Evolutionary conservation across 2,888 invertebrate species (phyloP).

Genomic region (Athalia cordata): DNA sequence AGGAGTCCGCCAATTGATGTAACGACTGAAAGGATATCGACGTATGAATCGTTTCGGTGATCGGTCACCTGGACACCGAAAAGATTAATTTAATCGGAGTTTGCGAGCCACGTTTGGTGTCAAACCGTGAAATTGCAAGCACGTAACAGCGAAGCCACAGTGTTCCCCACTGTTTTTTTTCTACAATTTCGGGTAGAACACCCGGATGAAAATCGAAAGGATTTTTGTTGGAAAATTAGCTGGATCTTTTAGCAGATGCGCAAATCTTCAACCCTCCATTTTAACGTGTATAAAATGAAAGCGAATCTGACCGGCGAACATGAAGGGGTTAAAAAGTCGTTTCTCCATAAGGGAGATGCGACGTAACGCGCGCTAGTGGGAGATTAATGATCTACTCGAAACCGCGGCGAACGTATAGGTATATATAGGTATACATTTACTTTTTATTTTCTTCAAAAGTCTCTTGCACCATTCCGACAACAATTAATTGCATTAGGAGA

Average conservation of each 20-base stretch:
- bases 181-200: not conserved
- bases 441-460: not conserved
- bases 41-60: slow-evolving; percentile 54
- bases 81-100: slow-evolving; percentile 30
- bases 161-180: too few relatives aligned
- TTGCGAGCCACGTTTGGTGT: not conserved
- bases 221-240: too few relatives aligned
- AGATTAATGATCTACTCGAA: slow-evolving; percentile 23
- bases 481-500: slow-evolving; percentile 37
- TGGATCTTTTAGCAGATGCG: too few relatives aligned
- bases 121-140: slow-evolving; percentile 6
- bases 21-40: slow-evolving; percentile 61
- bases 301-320: not conserved
- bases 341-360: not conserved
- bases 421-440: not conserved
- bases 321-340: not conserved
- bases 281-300: too few relatives aligned
- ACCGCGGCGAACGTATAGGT: slow-evolving; percentile 3
- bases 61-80: slow-evolving; percentile 13
- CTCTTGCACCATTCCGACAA: slow-evolving; percentile 2
- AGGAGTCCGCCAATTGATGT: slow-evolving; percentile 51
- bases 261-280: too few relatives aligned
- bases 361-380: not conserved
- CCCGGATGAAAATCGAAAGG: too few relatives aligned
- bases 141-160: not conserved